Evolutionary conservation across 2,797 vertebrate species (phyloP).

Genomic region (Gymnoscopelus microlampas): DNA sequence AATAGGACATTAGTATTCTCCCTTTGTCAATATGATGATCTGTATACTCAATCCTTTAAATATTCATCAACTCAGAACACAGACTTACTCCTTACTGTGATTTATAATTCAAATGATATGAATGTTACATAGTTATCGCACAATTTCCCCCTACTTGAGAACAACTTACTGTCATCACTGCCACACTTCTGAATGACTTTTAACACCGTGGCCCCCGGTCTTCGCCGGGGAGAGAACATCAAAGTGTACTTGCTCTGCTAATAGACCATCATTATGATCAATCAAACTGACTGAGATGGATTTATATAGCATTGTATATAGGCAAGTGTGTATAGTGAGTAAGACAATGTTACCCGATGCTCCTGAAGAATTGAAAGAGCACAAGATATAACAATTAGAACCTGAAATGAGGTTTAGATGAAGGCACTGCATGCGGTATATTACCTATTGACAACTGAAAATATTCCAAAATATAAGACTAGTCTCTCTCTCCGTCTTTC

Average conservation of each 20-base stretch:
- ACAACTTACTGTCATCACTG: slow-evolving; percentile 73
- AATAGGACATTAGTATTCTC: slow-evolving; percentile 84
- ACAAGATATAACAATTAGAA: background rate
- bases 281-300: slow-evolving; percentile 9
- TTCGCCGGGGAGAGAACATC: slow-evolving; percentile 53
- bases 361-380: slow-evolving; percentile 17
- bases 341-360: background rate
- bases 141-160: slow-evolving; percentile 63
- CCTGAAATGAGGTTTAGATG: background rate
- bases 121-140: slow-evolving; percentile 84
- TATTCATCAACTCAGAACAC: slow-evolving; percentile 84
- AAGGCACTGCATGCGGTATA: slow-evolving; percentile 1
- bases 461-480: slow-evolving; percentile 13
- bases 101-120: slow-evolving; percentile 88
- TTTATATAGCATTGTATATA: slow-evolving; percentile 19
- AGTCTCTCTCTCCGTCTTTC: slow-evolving; percentile 22
- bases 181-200: slow-evolving; percentile 72
- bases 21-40: slow-evolving; percentile 85
- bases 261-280: slow-evolving; percentile 34
- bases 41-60: slow-evolving; percentile 84
- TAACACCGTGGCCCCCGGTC: slow-evolving; percentile 58
- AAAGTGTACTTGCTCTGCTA: slow-evolving; percentile 50
- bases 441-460: slow-evolving; percentile 17
- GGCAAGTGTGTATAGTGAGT: background rate
- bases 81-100: slow-evolving; percentile 78